phyloP scores from a whole-genome alignment of 2,113 vertebrate genomes.

The Mobula hypostoma region DNA sequence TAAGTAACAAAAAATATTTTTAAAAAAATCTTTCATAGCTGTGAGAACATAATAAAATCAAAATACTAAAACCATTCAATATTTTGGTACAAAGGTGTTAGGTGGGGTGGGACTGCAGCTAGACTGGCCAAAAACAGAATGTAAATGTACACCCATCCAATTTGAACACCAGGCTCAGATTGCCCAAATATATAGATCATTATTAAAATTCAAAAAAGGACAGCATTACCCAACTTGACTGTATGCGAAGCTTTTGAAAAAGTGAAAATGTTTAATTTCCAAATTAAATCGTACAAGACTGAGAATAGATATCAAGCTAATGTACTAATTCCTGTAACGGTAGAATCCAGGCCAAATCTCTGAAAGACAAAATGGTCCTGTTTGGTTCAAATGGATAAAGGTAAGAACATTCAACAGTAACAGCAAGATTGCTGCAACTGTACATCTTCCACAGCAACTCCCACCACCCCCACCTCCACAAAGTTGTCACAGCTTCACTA shows the following conservation, averaged over 20 bases:
- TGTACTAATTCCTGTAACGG: neutral
- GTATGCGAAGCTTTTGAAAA: neutral
- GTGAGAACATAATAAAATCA: neutral
- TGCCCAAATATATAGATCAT: neutral
- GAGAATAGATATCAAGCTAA: neutral
- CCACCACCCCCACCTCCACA: neutral
- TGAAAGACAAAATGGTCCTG: neutral
- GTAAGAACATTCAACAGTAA: neutral
- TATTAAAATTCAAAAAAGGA: neutral
- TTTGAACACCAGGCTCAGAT: neutral
- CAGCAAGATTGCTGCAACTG: neutral
- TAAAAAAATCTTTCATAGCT: neutral
- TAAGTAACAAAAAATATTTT: neutral
- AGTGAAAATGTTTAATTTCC: neutral
- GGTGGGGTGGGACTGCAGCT: no score
- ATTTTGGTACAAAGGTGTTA: neutral
- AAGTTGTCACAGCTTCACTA: neutral
- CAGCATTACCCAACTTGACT: neutral
- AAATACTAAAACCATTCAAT: neutral
- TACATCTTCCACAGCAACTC: neutral
- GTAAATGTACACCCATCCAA: neutral
- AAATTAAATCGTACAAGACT: neutral
- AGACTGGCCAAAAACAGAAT: neutral
- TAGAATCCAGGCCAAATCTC: neutral
- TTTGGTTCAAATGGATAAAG: neutral